Conservation (phyloP, 2,113 vertebrate species). For the Lota lota region DNA sequence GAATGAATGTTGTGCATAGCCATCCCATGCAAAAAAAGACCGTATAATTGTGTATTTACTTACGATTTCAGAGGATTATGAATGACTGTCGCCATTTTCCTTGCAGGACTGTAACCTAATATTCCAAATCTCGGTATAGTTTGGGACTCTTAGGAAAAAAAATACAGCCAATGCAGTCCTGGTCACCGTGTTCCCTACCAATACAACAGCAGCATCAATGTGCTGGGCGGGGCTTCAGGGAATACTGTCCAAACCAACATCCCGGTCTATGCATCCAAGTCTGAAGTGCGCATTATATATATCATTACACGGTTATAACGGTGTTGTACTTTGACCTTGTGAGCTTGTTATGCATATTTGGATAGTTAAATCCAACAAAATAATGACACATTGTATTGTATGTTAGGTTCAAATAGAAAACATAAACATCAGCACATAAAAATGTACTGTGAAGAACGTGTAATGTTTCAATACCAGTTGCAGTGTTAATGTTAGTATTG, state of each 20-base stretch:
- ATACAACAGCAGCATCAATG: slow-evolving; percentile 63
- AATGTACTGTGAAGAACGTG: too few relatives aligned
- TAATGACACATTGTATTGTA: too few relatives aligned
- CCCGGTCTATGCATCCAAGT: not conserved
- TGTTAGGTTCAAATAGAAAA: too few relatives aligned
- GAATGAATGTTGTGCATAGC: not conserved
- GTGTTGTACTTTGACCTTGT: too few relatives aligned
- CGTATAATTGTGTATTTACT: slow-evolving; percentile 70
- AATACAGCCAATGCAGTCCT: slow-evolving; percentile 79
- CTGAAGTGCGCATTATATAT: too few relatives aligned
- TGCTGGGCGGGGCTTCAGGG: slow-evolving; percentile 75
- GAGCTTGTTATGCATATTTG: too few relatives aligned
- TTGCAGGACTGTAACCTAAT: slow-evolving; percentile 94
- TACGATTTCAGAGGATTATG: slow-evolving; percentile 99
- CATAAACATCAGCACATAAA: too few relatives aligned
- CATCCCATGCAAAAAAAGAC: not conserved
- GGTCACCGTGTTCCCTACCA: slow-evolving; percentile 79
- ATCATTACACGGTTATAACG: too few relatives aligned
- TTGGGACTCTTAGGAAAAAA: slow-evolving; percentile 70
- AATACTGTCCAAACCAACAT: slow-evolving; percentile 87
- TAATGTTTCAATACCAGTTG: too few relatives aligned
- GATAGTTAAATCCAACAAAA: too few relatives aligned
- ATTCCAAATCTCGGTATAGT: slow-evolving; percentile 88
- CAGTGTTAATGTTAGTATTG: too few relatives aligned
- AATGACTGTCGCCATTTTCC: slow-evolving; percentile 99